Conservation (phyloP, 2,888 invertebrate species). For the Noctua janthina region DNA sequence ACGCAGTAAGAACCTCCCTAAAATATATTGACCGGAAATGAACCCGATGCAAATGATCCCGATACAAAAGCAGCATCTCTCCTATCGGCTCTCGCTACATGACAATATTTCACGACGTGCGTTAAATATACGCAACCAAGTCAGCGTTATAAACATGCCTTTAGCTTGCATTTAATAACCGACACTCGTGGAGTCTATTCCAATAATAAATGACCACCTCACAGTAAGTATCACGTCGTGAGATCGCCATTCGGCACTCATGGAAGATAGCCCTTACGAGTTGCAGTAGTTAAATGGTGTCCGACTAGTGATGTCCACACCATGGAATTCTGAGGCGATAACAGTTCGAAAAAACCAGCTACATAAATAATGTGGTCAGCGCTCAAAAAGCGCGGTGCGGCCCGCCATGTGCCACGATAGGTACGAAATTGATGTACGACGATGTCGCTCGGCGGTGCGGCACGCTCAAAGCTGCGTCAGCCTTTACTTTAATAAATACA, state of each 20-base stretch:
- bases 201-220: background rate
- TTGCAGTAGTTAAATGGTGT: background rate
- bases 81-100: background rate
- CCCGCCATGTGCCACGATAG: background rate
- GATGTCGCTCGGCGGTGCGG: no score
- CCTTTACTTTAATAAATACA: no score
- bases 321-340: background rate
- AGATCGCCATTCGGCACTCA: background rate
- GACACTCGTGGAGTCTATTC: background rate
- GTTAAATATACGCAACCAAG: background rate
- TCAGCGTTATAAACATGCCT: background rate
- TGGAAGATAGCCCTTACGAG: background rate
- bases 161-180: background rate
- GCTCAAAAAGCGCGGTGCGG: background rate
- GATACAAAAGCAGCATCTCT: background rate
- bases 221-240: background rate
- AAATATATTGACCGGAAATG: background rate
- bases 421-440: background rate
- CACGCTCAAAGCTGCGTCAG: no score
- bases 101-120: background rate
- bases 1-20: background rate
- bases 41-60: background rate
- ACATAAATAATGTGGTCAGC: background rate
- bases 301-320: background rate
- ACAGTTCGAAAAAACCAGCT: background rate